Base-by-base conservation (phyloP, 1,140 invertebrate species). In the Drosophila athabasca region DNA sequence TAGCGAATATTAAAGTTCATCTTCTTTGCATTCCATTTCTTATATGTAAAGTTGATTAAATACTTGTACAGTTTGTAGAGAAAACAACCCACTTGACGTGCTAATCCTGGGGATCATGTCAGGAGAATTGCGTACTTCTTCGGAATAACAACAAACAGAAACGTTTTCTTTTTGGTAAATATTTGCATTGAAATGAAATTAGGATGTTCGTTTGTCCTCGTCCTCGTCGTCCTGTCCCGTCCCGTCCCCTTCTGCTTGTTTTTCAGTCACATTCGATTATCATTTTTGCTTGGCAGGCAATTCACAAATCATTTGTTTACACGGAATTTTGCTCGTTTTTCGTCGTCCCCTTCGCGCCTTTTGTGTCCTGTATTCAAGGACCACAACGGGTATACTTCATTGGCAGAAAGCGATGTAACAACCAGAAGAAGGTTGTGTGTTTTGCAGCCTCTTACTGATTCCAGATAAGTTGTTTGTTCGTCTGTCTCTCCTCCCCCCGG, bases 291-390 rank as follows among this genome's bases (percentile, higher is more conserved):
- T 41, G 29, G 24, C 54, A 50, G 44, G 44, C 44, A 81, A 67
- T 82, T 81, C 70, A 73, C 62, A 78, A 81, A 62, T 66, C 61
- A 76, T 80, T 80, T 80, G 60, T 76, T 80, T 79, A 62, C 77
- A 35, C 46, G 55, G 35, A 53, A 53, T 54, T 72, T 39, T 13
- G 17, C 35, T 39, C 35, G 31, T 8, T 39, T 11, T 11, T 39
- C 3, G 0, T 39, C 31, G 31, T 19, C 17, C 17, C 17, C 31
- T 13, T 39, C 11, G 5, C 13, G 17, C 17, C 0, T 13, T 39
- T 35, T 9, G 31, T 39, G 35, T 11, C 35, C 35, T 39, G 11
- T 39, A 11, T 3, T 11, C 31, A 49, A 8, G 13, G 9, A 35
- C 9, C 2, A 35, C 31, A 35, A 11, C 0, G 31, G 31, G 31